Percentiles rank a stretch among this genome's conserved stretches.
Evolutionary conservation across 2,113 vertebrate genomes (phyloP).

Genomic region (Pycnonotus jocosus): DNA sequence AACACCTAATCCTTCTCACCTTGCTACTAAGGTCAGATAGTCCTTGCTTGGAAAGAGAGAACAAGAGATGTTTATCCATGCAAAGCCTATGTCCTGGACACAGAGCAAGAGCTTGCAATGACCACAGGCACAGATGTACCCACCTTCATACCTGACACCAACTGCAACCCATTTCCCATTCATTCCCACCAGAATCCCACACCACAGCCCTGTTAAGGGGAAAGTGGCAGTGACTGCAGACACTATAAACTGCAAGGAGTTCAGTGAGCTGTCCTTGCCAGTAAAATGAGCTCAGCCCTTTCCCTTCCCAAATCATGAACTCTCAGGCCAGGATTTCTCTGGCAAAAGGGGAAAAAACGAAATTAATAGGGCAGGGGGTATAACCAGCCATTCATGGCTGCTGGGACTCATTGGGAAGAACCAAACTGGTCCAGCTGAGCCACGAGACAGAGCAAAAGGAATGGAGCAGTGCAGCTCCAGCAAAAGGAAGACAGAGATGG

Average conservation of each 20-base stretch:
- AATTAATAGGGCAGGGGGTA: background rate
- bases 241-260: background rate
- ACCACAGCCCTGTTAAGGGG: background rate
- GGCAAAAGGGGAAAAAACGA: background rate
- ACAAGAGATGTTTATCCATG: background rate
- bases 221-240: background rate
- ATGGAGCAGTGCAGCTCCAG: background rate
- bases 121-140: background rate
- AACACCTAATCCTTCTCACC: slow-evolving; percentile 41
- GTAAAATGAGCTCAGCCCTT: background rate
- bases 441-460: background rate
- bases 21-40: background rate
- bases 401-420: background rate
- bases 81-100: background rate
- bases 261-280: background rate
- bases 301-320: background rate
- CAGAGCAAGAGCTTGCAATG: background rate
- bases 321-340: background rate
- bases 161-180: background rate
- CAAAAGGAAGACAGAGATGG: background rate
- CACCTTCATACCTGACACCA: background rate
- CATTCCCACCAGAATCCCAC: background rate
- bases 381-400: background rate
- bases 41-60: background rate
- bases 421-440: background rate